These are phyloP conservation scores for Myanophis thanlyinensis DNA, from an alignment of 2,113 vertebrate genomes.

Conservation along the genomic window DNA sequence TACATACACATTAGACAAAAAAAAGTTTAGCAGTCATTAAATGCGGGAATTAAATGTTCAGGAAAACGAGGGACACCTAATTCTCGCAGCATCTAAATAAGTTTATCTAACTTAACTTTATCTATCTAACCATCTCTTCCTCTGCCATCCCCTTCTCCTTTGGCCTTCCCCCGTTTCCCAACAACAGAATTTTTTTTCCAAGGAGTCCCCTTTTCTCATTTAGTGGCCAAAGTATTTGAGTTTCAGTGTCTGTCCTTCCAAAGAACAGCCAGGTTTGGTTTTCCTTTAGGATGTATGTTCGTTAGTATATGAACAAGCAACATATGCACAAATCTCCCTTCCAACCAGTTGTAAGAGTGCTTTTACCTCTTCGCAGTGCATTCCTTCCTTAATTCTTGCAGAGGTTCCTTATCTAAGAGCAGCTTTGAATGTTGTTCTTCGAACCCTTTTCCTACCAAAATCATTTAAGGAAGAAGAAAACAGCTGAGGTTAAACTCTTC, in stretches of 20 bases:
- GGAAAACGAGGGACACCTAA: neutral
- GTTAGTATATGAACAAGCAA: neutral
- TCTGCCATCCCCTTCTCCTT: neutral
- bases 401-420: constrained; percentile 82
- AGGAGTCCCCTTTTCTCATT: neutral
- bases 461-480: neutral
- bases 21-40: neutral
- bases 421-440: constrained; percentile 79
- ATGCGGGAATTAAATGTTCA: neutral
- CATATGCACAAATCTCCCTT: neutral
- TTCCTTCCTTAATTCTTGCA: constrained; percentile 86
- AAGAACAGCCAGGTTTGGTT: neutral
- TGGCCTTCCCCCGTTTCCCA: neutral
- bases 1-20: neutral
- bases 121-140: neutral
- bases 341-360: neutral
- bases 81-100: neutral
- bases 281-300: neutral
- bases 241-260: neutral
- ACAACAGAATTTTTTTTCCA: neutral
- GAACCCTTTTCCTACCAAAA: constrained; percentile 80
- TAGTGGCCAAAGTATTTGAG: neutral
- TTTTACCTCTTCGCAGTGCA: constrained; percentile 94
- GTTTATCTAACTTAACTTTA: neutral
- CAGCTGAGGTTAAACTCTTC: neutral